Evolutionary conservation across 2,888 invertebrate genomes (phyloP), one percentile per base, ranked within the genome.

Genomic region (Celastrina argiolus): DNA sequence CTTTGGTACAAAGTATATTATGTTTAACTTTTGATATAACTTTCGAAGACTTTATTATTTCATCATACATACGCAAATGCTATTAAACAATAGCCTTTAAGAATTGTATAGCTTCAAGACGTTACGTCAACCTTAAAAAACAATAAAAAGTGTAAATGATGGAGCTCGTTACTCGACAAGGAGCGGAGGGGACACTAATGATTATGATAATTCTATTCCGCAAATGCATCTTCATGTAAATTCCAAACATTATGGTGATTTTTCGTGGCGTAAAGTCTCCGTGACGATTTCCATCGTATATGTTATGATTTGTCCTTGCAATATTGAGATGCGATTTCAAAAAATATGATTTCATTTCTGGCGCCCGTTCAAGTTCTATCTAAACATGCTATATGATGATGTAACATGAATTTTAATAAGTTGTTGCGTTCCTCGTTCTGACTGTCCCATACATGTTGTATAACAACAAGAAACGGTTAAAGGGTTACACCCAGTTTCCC

Each of bases 151-250:
- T 5, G 5, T 26, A 22, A 51, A 14, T 12, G 26, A 22, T 51
- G 14, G 5, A 51, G 22, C 22, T 51, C 51, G 12, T 51, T 51
- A 51, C 51, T 22, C 1, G 26, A 10, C 4, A 26, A 26, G 16
- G 51, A 22, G 12, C 22, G 59, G 18, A n/a, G 61, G 14, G n/a
- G 34, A 61, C 14, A 12, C 16, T 39, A 61, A 61, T 39, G 61
- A 61, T 61, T 39, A 61, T 61, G 61, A 39, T 61, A 36, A 61
- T 61, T 34, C 18, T 61, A 61, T 61, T 61, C 61, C 18, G 34
- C 36, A 58, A 58, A 58, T 58, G 58, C 36, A 22, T 36, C 22
- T 18, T 61, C 14, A 61, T 61, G 14, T 22, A 39, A 61, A 61
- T 61, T 61, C 61, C 34, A 16, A 59, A 39, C 22, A 61, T 61